These are phyloP conservation scores for Lutjanus erythropterus DNA, from an alignment of 2,113 vertebrate species.

Conservation along the genomic window DNA sequence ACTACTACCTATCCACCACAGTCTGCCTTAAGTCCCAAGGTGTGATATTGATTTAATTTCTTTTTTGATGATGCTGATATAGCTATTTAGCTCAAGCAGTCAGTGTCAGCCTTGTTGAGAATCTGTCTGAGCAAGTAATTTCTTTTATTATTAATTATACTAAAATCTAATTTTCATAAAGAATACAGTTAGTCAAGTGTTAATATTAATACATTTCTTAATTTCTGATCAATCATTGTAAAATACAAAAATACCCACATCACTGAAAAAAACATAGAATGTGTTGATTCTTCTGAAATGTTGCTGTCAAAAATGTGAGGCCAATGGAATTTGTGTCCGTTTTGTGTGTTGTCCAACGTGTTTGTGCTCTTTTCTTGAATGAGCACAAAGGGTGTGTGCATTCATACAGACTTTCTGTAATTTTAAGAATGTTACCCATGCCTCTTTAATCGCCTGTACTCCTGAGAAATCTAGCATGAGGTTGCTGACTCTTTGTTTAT, in stretches of 20 bases:
- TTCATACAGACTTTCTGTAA: slow-evolving; percentile 15
- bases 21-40: not conserved
- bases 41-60: not conserved
- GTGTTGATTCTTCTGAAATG: not conserved
- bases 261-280: not conserved
- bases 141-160: not conserved
- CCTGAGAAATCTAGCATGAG: slow-evolving; percentile 78
- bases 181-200: not conserved
- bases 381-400: not conserved
- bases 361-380: not conserved
- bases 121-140: not conserved
- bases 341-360: too few relatives aligned
- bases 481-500: slow-evolving; percentile 75
- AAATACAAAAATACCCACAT: too few relatives aligned
- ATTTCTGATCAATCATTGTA: too few relatives aligned
- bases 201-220: not conserved
- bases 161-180: not conserved
- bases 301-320: not conserved
- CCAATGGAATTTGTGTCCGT: not conserved
- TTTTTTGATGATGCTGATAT: slow-evolving; percentile 11
- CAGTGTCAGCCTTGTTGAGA: not conserved
- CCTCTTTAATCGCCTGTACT: slow-evolving; percentile 71
- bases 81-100: not conserved
- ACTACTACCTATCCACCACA: too few relatives aligned
- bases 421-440: too few relatives aligned